Evolutionary conservation across 2,888 invertebrate species (phyloP), one percentile per base, ranked within the genome.

Genomic region (Cerastis rubricosa): DNA sequence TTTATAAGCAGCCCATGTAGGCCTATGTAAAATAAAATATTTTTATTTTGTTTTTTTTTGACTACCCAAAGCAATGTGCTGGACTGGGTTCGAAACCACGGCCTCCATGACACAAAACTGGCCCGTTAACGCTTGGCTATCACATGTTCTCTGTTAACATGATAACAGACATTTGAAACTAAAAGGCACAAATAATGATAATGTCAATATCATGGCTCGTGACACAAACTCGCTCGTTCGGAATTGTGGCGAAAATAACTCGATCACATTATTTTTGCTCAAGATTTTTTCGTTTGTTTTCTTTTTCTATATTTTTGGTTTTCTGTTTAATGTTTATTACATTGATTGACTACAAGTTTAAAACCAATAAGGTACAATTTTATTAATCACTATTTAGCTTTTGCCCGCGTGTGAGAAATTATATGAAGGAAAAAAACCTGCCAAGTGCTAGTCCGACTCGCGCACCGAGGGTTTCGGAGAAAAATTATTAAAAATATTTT

Each of bases 241-340:
- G 40, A n/a, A 66, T 66, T 54, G 82, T 61, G 65, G 49, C 25
- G 51, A 51, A 61, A 47, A 61, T 82, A 47, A 76, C 66, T 76
- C 61, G 40, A 59, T 66, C 45, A 76, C 35, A 61, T 61, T 82
- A 74, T 57, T 74, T 57, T 35, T 25, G 19, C 40, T 61, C 17
- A 49, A 76, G 17, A 75, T 51, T 76, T 54, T 51, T 76, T 82
- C 51, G n/a, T 76, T 66, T 59, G 57, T 49, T 40, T 75, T 81
- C 11, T 25, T 74, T 57, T 75, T 57, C n/a, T 45, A n/a, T 35
- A 12, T 9, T 40, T 35, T 17, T 19, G 1, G n/a, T 14, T 43
- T 49, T 78, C 49, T 71, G 11, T 40, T 57, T 17, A 1, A 12
- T 6, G 47, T 22, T n/a, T 80, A 12, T 40, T 70, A 9, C 12